Base-by-base conservation (phyloP, 2,888 invertebrate genomes). In the Helobdella robusta region DNA sequence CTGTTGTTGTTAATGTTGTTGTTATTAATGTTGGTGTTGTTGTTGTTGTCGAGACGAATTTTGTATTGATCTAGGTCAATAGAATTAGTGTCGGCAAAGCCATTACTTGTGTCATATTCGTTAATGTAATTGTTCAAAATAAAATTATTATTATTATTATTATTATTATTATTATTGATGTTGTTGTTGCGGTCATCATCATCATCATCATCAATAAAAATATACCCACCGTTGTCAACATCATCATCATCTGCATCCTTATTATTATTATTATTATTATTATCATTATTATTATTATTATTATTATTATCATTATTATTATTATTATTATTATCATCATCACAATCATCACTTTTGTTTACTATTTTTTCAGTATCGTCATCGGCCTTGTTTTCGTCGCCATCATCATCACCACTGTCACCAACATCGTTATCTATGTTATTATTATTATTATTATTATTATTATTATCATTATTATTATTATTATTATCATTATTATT, bases 181-280 rank as follows among this genome's bases (percentile, higher is more conserved):
- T 50, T 50, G 23, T 50, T 50, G 23, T 50, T 50, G 23, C 23
- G 15, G 20, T 50, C 23, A 50, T 50, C 23, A 50, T 50, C 23
- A 50, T 50, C 23, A 50, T 50, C 23, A 50, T 50, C 23, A 50
- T 50, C 23, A 50, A 20, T 50, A 50, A 20, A 20, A 50, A 20
- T 50, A 50, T 50, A 20, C 15, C 23, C 23, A 50, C 23, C 23
- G 23, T 50, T 50, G 23, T 50, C 23, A 50, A 20, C 23, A 50
- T 50, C 23, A 50, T 50, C 23, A 50, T 50, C 23, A 50, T 50
- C 23, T 20, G 15, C 23, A 50, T 50, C 23, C 15, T 50, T 50
- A 50, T 50, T 50, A 50, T 50, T 50, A 50, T 50, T 50, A 50
- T 50, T 50, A 50, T 50, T 50, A 50, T 50, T 50, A 50, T 50